phyloP scores from a whole-genome alignment of 2,888 invertebrate species.

The Gastracanthus pulcherrimus region DNA sequence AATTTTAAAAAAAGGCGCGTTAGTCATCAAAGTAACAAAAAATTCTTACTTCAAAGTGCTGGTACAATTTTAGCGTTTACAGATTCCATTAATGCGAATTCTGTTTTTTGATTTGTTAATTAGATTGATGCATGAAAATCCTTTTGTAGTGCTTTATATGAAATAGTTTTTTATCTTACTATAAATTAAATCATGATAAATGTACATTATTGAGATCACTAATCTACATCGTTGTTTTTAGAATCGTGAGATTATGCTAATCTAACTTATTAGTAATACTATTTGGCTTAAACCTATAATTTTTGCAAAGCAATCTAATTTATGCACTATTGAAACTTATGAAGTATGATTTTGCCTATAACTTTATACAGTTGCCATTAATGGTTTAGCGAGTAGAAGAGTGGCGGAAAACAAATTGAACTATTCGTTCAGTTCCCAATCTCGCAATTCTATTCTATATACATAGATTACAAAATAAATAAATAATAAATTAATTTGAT shows the following conservation, averaged over 20 bases:
- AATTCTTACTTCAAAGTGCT: too few relatives aligned
- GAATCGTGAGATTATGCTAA: constrained; percentile 20
- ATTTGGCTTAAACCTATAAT: constrained; percentile 17
- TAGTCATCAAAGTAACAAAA: too few relatives aligned
- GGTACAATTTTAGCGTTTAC: background rate
- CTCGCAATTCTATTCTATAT: background rate
- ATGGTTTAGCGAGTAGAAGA: constrained; percentile 16
- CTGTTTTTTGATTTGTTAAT: background rate
- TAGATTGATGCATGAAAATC: constrained; percentile 47
- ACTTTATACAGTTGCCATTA: constrained; percentile 17
- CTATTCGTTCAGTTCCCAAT: too few relatives aligned
- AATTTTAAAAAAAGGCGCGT: too few relatives aligned
- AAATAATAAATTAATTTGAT: too few relatives aligned
- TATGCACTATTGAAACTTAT: constrained; percentile 8
- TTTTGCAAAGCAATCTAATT: constrained; percentile 20
- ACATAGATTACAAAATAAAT: background rate
- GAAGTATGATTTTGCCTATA: background rate
- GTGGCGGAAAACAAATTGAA: constrained; percentile 20
- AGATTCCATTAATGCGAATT: background rate
- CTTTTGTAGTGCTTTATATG: constrained; percentile 14
- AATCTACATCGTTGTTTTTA: constrained; percentile 28
- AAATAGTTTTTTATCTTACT: too few relatives aligned
- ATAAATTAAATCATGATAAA: too few relatives aligned
- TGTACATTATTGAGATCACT: background rate
- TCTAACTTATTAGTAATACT: constrained; percentile 4